These are phyloP conservation scores for Rattus norvegicus DNA, from an alignment of 2,113 vertebrate genomes.

Conservation along the genomic window DNA sequence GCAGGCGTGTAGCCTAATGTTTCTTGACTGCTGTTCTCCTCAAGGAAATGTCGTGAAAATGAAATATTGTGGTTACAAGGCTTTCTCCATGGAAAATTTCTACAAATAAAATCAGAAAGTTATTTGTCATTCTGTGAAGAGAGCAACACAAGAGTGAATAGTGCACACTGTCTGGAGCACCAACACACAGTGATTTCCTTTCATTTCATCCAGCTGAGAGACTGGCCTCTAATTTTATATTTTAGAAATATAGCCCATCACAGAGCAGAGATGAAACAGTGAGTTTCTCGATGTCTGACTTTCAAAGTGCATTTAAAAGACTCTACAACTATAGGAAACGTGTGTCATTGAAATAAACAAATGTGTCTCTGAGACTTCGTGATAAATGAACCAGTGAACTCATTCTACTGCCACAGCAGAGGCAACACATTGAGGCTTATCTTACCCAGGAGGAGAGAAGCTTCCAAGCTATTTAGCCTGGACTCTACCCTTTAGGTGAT, in stretches of 20 bases:
- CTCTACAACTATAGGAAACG: background rate
- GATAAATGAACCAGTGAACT: background rate
- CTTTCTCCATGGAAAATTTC: background rate
- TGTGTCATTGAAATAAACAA: slow-evolving; percentile 34
- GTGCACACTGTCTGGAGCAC: background rate
- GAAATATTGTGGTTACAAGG: slow-evolving; percentile 35
- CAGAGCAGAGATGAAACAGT: background rate
- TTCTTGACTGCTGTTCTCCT: background rate
- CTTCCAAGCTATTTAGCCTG: background rate
- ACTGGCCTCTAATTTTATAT: slow-evolving; percentile 43
- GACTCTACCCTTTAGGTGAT: background rate
- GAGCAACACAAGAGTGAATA: background rate
- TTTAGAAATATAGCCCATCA: background rate
- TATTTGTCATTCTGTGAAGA: slow-evolving; percentile 41
- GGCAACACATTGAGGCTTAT: background rate
- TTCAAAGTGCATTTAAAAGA: slow-evolving; percentile 28
- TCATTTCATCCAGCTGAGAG: background rate
- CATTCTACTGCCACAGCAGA: background rate
- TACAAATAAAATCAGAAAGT: slow-evolving; percentile 22
- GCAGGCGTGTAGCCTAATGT: background rate
- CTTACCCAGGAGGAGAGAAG: background rate
- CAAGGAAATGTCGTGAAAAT: background rate
- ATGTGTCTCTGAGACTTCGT: background rate
- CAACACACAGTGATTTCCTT: slow-evolving; percentile 17
- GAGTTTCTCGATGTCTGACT: background rate